Evolutionary conservation across 2,797 vertebrate genomes (phyloP).

Genomic region (Muraenolepis orangiensis): DNA sequence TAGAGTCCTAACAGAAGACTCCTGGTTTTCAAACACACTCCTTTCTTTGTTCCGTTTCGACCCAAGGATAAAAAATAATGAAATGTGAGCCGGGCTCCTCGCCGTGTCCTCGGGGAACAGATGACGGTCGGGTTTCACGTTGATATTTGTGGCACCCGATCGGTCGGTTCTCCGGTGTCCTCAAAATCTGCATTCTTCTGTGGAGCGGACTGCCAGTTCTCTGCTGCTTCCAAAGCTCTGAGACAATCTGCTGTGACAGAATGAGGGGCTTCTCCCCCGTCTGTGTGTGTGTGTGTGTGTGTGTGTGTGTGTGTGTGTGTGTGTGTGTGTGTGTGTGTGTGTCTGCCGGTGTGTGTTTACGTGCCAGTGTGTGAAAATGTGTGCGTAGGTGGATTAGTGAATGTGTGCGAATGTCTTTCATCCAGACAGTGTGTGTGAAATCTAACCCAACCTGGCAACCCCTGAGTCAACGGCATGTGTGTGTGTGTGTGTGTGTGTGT

Average conservation of each 20-base stretch:
- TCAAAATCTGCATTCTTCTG: background rate
- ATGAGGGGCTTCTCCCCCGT: constrained; percentile 4
- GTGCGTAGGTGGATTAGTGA: background rate
- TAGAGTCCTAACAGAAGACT: background rate
- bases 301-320: background rate
- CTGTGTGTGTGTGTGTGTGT: background rate
- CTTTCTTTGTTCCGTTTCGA: background rate
- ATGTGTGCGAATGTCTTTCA: background rate
- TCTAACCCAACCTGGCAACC: background rate
- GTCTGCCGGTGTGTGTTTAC: background rate
- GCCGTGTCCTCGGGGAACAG: constrained; percentile 37
- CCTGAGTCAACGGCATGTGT: background rate
- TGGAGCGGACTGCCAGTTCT: constrained; percentile 8
- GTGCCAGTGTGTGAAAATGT: background rate
- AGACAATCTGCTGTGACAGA: constrained; percentile 30
- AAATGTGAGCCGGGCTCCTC: background rate
- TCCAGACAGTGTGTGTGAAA: constrained; percentile 2
- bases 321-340: constrained; percentile 11
- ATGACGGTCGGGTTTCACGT: constrained; percentile 35
- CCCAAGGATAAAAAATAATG: background rate
- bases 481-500: constrained; percentile 7
- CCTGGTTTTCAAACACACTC: background rate
- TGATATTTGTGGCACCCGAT: constrained; percentile 27
- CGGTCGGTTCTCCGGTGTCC: constrained; percentile 20
- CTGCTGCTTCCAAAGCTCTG: constrained; percentile 3